These are phyloP conservation scores for Ptilodon capucinus DNA, from an alignment of 2,888 invertebrate species.

Conservation along the genomic window DNA sequence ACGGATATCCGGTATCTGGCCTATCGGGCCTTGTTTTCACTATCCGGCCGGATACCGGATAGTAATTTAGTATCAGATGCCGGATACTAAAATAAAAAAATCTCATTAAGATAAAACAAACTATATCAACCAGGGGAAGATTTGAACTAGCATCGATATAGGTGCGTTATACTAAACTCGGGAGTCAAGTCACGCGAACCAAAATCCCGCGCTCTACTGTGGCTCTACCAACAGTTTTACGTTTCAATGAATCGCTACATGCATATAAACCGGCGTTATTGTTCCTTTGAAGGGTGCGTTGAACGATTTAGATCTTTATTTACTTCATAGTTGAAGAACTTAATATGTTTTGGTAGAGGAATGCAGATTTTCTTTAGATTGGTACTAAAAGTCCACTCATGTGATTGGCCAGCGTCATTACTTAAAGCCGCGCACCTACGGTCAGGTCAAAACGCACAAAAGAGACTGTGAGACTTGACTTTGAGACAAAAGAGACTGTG, in stretches of 20 bases:
- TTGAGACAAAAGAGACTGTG: too few relatives aligned
- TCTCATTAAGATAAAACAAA: too few relatives aligned
- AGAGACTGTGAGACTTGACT: too few relatives aligned
- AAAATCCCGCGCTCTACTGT: constrained; percentile 35
- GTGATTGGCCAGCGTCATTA: background rate
- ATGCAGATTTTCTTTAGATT: constrained; percentile 20
- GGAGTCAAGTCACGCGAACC: constrained; percentile 3
- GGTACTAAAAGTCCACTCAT: background rate
- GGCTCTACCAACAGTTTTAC: constrained; percentile 61
- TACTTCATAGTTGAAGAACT: constrained; percentile 31
- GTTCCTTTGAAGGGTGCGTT: constrained; percentile 56
- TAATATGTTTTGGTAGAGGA: constrained; percentile 22
- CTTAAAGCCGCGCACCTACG: too few relatives aligned
- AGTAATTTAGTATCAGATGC: too few relatives aligned
- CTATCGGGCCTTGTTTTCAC: too few relatives aligned
- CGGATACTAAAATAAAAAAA: too few relatives aligned
- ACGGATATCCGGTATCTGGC: too few relatives aligned
- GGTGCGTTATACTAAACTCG: constrained; percentile 56
- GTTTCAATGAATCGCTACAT: constrained; percentile 68
- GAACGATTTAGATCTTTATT: constrained; percentile 48
- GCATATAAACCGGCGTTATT: constrained; percentile 66
- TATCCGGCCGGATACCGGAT: too few relatives aligned
- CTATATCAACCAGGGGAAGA: too few relatives aligned
- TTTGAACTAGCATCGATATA: too few relatives aligned
- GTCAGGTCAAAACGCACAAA: too few relatives aligned